Conservation (phyloP, 35 echinoderm and acorn worm genomes). For the Heliocidaris erythrogramma region DNA sequence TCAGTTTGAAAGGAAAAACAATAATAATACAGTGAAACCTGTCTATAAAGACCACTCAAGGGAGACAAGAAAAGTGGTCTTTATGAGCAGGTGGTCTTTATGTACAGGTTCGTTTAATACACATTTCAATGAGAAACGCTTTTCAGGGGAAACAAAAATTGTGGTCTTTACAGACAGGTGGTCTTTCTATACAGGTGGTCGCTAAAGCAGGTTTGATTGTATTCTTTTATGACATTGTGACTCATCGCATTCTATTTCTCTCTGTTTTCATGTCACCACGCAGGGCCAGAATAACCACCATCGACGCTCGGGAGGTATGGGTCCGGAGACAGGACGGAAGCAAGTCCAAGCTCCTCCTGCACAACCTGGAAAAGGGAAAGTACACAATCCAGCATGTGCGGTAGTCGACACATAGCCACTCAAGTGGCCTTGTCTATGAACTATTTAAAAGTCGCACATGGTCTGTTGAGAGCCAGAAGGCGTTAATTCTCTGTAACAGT, state of each 20-base stretch:
- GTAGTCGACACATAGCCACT: neutral
- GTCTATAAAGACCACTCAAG: too few relatives aligned
- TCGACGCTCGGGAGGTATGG: conserved; percentile 88
- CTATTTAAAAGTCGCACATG: neutral
- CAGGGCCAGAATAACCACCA: conserved; percentile 85
- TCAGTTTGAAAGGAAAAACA: too few relatives aligned
- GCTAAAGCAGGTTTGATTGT: too few relatives aligned
- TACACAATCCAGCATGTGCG: conserved; percentile 73
- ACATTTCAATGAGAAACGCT: too few relatives aligned
- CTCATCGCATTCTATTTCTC: neutral
- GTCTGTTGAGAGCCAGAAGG: neutral
- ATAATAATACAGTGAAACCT: too few relatives aligned
- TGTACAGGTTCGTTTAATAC: too few relatives aligned
- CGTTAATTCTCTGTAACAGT: neutral
- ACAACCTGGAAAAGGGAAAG: conserved; percentile 82
- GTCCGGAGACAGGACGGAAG: conserved; percentile 71
- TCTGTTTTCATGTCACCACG: neutral
- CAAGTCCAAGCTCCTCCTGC: conserved; percentile 82
- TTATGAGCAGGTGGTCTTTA: too few relatives aligned
- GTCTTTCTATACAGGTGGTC: too few relatives aligned
- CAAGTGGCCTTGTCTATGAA: neutral
- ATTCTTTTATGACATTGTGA: too few relatives aligned
- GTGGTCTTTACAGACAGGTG: too few relatives aligned
- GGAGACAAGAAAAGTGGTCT: too few relatives aligned
- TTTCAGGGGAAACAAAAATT: too few relatives aligned